These are phyloP conservation scores for Shinisaurus crocodilurus DNA, from an alignment of 2,113 vertebrate species.

Conservation along the genomic window DNA sequence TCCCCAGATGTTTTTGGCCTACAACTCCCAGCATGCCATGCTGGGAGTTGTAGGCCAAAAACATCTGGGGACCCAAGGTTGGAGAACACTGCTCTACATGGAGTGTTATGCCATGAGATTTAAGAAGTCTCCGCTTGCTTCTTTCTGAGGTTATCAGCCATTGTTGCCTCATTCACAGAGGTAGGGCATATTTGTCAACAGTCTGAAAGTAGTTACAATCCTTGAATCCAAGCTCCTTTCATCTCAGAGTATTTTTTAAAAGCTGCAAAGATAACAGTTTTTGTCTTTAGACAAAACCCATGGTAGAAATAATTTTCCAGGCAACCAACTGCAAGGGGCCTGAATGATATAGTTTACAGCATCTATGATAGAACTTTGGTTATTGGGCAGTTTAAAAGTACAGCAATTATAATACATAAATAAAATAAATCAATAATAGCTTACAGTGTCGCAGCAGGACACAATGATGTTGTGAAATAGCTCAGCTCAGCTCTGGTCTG, in stretches of 20 bases:
- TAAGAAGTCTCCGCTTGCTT: conserved; percentile 46
- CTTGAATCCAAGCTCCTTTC: neutral
- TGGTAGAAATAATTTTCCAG: neutral
- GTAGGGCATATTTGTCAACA: neutral
- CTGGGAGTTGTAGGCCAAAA: no score
- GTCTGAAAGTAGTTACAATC: neutral
- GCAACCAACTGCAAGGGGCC: neutral
- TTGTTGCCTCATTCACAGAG: neutral
- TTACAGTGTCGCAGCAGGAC: neutral
- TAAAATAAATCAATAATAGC: no score
- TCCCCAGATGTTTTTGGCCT: no score
- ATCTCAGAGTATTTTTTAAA: neutral
- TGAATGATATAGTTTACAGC: no score
- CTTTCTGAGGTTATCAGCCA: conserved; percentile 4
- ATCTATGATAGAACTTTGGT: neutral
- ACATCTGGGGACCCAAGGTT: no score
- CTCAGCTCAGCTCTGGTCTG: neutral
- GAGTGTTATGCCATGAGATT: neutral
- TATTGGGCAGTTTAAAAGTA: no score
- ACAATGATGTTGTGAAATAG: neutral
- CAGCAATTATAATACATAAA: no score
- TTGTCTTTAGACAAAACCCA: neutral
- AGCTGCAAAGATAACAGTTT: neutral
- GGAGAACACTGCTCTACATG: no score
- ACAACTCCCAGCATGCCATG: no score